phyloP scores from a whole-genome alignment of 2,888 invertebrate genomes.

The Netelia virgata region DNA sequence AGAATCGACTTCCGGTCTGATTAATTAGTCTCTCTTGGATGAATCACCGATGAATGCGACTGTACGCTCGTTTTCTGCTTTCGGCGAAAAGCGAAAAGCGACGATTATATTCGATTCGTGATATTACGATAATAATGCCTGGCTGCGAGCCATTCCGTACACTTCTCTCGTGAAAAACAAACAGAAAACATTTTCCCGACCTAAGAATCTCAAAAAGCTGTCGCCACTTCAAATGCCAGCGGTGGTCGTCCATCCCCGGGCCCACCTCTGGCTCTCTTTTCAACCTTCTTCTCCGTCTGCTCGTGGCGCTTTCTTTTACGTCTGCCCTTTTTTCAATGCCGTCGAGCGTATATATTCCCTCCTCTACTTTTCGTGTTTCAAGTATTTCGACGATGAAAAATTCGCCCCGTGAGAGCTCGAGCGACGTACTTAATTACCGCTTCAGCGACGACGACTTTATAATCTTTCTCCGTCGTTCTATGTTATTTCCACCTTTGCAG shows the following conservation, averaged over 20 bases:
- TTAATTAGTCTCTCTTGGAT: constrained; percentile 57
- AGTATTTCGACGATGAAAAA: constrained; percentile 44
- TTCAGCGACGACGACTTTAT: constrained; percentile 17
- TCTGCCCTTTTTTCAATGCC: constrained; percentile 20
- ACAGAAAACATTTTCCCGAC: not conserved
- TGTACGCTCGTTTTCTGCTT: not conserved
- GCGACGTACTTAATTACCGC: constrained; percentile 40
- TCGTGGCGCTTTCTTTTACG: not conserved
- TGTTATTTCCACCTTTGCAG: not conserved
- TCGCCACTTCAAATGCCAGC: constrained; percentile 56
- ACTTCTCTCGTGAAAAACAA: not conserved
- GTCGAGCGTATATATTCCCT: constrained; percentile 13
- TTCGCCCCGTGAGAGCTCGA: constrained; percentile 19
- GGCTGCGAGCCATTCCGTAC: constrained; percentile 2
- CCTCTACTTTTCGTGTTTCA: constrained; percentile 1
- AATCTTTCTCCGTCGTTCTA: constrained; percentile 9
- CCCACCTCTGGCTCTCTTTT: constrained; percentile 1
- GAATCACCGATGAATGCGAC: constrained; percentile 39
- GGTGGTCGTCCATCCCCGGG: constrained; percentile 60
- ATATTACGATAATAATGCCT: constrained; percentile 21
- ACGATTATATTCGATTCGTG: not conserved
- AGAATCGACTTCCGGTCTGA: constrained; percentile 64
- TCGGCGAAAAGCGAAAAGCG: not conserved
- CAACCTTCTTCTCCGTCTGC: not conserved
- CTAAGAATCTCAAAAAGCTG: constrained; percentile 20